These are phyloP conservation scores for Coptotermes formosanus DNA, from an alignment of 1,140 invertebrate genomes.

Conservation along the genomic window DNA sequence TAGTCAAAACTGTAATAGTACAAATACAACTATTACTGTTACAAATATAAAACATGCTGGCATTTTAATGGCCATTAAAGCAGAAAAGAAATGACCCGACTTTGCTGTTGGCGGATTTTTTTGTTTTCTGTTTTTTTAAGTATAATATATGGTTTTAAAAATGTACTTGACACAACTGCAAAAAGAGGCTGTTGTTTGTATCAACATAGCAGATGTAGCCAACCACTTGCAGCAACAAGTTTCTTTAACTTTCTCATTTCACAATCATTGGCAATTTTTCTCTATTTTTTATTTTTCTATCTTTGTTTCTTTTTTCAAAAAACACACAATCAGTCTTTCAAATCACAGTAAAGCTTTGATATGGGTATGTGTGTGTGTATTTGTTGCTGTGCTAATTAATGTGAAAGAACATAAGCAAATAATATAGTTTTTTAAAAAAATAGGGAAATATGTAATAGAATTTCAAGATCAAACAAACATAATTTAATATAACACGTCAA, in stretches of 20 bases:
- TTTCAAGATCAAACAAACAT: neutral
- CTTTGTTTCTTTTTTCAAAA: slow-evolving; percentile 31
- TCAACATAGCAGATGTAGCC: neutral
- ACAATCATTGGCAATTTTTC: slow-evolving; percentile 31
- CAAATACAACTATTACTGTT: slow-evolving; percentile 34
- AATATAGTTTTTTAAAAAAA: neutral
- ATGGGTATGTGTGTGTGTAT: slow-evolving; percentile 36
- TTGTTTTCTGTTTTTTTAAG: neutral
- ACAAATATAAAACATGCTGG: slow-evolving; percentile 34
- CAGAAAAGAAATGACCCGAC: slow-evolving; percentile 34
- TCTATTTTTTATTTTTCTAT: slow-evolving; percentile 23
- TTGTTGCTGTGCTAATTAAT: slow-evolving; percentile 30
- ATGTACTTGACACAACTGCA: slow-evolving; percentile 14
- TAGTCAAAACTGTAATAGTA: slow-evolving; percentile 34
- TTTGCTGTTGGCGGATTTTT: slow-evolving; percentile 35
- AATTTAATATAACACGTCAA: neutral
- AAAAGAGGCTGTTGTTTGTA: neutral
- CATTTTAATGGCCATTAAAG: slow-evolving; percentile 36
- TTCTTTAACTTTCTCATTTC: slow-evolving; percentile 25
- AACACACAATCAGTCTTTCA: slow-evolving; percentile 39
- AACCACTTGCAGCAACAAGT: neutral
- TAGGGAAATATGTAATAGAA: slow-evolving; percentile 19
- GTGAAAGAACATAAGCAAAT: neutral
- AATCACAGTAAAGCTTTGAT: slow-evolving; percentile 39
- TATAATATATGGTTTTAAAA: neutral